These are phyloP conservation scores for Hyperoplus immaculatus DNA, from an alignment of 2,797 vertebrate species.

Conservation along the genomic window DNA sequence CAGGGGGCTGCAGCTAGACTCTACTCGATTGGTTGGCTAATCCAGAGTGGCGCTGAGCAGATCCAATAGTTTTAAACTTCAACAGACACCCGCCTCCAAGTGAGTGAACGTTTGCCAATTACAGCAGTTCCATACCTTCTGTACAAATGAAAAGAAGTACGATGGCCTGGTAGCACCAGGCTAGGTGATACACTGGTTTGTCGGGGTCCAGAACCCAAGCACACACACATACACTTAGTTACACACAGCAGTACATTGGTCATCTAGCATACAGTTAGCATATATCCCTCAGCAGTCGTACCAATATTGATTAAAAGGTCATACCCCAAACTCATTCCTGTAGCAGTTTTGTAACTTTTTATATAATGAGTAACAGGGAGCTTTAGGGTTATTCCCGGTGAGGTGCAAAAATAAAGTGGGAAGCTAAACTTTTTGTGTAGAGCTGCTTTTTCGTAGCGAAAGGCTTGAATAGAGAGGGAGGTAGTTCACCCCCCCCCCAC, in stretches of 20 bases:
- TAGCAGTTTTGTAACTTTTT: constrained; percentile 23
- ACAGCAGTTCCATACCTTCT: too few species aligned
- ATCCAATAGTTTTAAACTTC: too few species aligned
- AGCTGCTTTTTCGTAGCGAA: constrained; percentile 65
- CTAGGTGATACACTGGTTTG: constrained; percentile 23
- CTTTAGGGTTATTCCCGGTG: constrained; percentile 56
- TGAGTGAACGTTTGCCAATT: too few species aligned
- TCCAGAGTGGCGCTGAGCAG: too few species aligned
- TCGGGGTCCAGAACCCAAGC: constrained; percentile 27
- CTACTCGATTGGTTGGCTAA: too few species aligned
- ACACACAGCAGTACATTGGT: constrained; percentile 26
- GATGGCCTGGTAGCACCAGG: too few species aligned
- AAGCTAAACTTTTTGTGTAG: constrained; percentile 56
- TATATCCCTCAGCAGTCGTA: background rate
- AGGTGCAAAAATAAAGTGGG: constrained; percentile 55
- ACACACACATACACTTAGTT: constrained; percentile 46
- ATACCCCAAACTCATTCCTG: constrained; percentile 1
- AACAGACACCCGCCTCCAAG: too few species aligned
- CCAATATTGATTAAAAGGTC: background rate
- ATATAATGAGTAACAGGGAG: constrained; percentile 25
- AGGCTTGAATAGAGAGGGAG: constrained; percentile 60
- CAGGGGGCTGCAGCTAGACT: too few species aligned
- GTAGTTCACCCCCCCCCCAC: constrained; percentile 45
- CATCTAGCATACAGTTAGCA: constrained; percentile 2
- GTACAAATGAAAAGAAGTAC: too few species aligned